Base-by-base conservation (phyloP, 2,797 vertebrate genomes). In the Ctenochaetus hawaiiensis region DNA sequence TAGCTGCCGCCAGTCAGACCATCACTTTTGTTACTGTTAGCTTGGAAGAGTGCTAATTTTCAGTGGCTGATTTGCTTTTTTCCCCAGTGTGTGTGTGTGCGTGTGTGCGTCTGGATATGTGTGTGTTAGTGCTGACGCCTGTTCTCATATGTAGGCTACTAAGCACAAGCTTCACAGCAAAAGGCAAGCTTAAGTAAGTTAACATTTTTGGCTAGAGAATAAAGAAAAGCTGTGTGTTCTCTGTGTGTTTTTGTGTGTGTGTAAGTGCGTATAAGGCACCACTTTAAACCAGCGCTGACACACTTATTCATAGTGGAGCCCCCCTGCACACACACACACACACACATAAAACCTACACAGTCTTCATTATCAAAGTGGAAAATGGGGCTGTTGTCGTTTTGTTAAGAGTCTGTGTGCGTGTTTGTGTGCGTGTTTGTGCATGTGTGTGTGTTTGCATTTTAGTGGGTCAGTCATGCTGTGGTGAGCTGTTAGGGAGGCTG, bases 261-360 rank as follows among this genome's bases (percentile, higher is more conserved):
- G 39, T 16, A n/a, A 7, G 51, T 63, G 14, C 17, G 14, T 17
- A 4, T 6, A n/a, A 64, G 47, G 73, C 62, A 85, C 54, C 44
- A 63, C 77, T 79, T 51, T 78, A 82, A 85, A 84, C 43, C 67
- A 68, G 61, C 14, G 30, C 52, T 78, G 74, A 70, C 80, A 82
- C 82, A 85, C 67, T 85, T 72, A 72, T 72, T 67, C 72, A 69
- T 43, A 74, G 60, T 63, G 23, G 67, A 81, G 67, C 57, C 67
- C 51, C 58, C 53, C 20, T 41, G 26, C 26, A 26, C 45, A 67
- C 62, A 67, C 47, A 60, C 59, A 70, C 66, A 51, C 80, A 73
- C 8, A 7, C 43, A 8, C 13, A 44, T 9, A 8, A 44, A 44
- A 44, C 8, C 13, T 8, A 44, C 43, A 44, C 8, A 2, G 13